Percentiles rank a stretch among this genome's conserved stretches.
phyloP scores from a whole-genome alignment of 2,888 invertebrate species.

The Acanthopleura granulata region DNA sequence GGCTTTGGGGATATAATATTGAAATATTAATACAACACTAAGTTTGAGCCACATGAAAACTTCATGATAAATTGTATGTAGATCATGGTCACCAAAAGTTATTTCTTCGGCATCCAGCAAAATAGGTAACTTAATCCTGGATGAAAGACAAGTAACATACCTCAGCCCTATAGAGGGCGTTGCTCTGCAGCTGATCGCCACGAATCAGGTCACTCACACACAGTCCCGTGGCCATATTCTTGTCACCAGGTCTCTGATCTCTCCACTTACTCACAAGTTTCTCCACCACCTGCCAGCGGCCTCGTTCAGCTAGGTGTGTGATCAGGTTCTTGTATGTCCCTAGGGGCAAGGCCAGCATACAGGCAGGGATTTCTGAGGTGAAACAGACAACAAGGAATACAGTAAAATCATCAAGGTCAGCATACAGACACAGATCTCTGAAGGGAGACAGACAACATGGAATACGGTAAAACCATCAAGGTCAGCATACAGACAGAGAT shows the following conservation, averaged over 20 bases:
- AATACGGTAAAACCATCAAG: too few relatives aligned
- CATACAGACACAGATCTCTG: too few relatives aligned
- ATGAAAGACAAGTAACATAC: not conserved
- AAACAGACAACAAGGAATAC: not conserved
- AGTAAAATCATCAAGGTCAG: not conserved
- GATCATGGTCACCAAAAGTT: too few relatives aligned
- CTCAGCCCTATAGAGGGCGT: not conserved
- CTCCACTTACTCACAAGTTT: constrained; percentile 35
- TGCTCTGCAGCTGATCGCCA: not conserved
- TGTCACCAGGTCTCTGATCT: not conserved
- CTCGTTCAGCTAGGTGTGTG: constrained; percentile 32
- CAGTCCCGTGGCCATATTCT: not conserved
- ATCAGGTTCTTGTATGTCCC: constrained; percentile 35
- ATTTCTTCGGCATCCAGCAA: too few relatives aligned
- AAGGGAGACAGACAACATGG: too few relatives aligned
- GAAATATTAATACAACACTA: too few relatives aligned
- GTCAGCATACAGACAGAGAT: too few relatives aligned
- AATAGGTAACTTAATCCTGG: too few relatives aligned
- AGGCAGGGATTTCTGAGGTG: constrained; percentile 42
- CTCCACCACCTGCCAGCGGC: constrained; percentile 46
- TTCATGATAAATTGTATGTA: too few relatives aligned
- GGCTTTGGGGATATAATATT: too few relatives aligned
- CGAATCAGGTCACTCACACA: not conserved
- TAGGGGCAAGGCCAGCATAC: constrained; percentile 32
- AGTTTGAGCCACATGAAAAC: too few relatives aligned